These are phyloP conservation scores for Myripristis jacobus DNA, from an alignment of 2,797 vertebrate genomes.

Conservation along the genomic window DNA sequence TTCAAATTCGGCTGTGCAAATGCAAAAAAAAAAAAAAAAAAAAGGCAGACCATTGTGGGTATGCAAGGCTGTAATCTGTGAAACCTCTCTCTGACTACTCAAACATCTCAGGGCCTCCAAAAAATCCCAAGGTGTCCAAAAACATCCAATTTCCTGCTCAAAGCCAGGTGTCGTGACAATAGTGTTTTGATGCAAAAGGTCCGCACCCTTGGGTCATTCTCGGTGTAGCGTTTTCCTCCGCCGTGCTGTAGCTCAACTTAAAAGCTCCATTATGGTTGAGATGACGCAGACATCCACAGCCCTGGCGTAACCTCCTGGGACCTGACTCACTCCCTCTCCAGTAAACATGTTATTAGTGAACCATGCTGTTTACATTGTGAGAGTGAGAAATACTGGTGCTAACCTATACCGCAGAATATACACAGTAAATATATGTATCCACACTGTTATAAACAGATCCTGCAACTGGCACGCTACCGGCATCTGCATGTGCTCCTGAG, in stretches of 20 bases:
- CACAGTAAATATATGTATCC: constrained; percentile 1
- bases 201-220: constrained; percentile 40
- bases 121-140: constrained; percentile 18
- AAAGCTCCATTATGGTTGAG: constrained; percentile 68
- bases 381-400: constrained; percentile 15
- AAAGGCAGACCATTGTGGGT: not conserved
- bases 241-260: constrained; percentile 32
- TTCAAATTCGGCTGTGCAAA: constrained; percentile 3
- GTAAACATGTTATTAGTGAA: constrained; percentile 59
- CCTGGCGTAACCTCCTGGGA: constrained; percentile 40
- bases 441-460: not conserved
- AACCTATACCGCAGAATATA: constrained; percentile 18
- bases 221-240: constrained; percentile 24
- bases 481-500: not conserved
- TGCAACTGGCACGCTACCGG: not conserved
- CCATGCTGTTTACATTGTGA: constrained; percentile 51
- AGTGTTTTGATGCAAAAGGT: constrained; percentile 26
- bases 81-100: constrained; percentile 1
- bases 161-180: constrained; percentile 40
- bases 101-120: not conserved
- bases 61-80: not conserved
- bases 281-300: constrained; percentile 53
- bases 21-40: constrained; percentile 17
- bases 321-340: constrained; percentile 59
- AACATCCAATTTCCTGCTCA: constrained; percentile 37